A percentile compares a stretch with the other conserved stretches of the same genome.
Evolutionary conservation across 2,888 invertebrate species (phyloP).

Genomic region (Therioaphis trifolii): DNA sequence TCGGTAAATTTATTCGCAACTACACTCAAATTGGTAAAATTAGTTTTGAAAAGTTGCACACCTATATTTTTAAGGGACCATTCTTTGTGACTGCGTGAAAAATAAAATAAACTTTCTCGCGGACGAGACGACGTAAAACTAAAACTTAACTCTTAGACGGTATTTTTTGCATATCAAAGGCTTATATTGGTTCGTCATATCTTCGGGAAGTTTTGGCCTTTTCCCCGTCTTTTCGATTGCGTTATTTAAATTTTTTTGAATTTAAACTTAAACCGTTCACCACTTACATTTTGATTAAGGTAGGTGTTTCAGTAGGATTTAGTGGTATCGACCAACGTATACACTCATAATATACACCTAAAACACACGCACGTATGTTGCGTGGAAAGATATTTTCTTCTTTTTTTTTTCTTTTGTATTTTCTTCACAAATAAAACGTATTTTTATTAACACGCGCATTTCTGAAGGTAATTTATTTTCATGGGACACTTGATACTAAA

Average conservation of each 20-base stretch:
- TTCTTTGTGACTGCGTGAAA: background rate
- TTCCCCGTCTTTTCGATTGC: background rate
- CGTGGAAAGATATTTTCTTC: background rate
- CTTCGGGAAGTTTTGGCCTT: background rate
- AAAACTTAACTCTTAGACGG: conserved; percentile 6
- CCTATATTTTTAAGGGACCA: background rate
- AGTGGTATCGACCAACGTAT: background rate
- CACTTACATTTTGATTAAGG: background rate
- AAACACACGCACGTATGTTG: background rate
- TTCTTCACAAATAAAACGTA: conserved; percentile 23
- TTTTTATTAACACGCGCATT: conserved; percentile 35
- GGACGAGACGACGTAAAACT: background rate
- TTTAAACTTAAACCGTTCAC: background rate
- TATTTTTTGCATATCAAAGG: conserved; percentile 38
- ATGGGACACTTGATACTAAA: conserved; percentile 18
- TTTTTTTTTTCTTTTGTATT: background rate
- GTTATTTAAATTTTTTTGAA: conserved; percentile 26
- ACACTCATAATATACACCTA: background rate
- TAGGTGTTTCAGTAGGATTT: background rate
- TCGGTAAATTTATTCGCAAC: background rate
- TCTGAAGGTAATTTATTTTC: conserved; percentile 31
- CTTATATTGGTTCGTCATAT: background rate
- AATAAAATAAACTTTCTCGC: conserved; percentile 10
- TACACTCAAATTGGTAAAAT: conserved; percentile 16
- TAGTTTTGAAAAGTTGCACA: conserved; percentile 26